phyloP scores from a whole-genome alignment of 2,797 vertebrate species.

The Alexandromys oeconomus region DNA sequence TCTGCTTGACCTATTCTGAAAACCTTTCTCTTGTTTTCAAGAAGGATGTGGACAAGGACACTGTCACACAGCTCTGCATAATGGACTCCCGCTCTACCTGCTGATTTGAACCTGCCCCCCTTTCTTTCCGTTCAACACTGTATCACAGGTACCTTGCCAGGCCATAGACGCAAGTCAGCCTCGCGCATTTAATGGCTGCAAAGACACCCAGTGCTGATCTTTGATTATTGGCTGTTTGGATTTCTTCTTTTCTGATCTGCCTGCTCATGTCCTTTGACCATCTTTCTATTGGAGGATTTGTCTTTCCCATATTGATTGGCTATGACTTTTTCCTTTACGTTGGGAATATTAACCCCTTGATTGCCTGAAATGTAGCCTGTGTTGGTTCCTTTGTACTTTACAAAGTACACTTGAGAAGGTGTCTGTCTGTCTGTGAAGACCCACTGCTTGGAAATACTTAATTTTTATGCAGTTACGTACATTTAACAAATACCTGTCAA shows the following conservation, averaged over 20 bases:
- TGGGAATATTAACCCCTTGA: slow-evolving; percentile 62
- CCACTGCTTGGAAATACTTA: neutral
- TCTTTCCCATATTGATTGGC: slow-evolving; percentile 65
- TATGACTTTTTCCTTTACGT: neutral
- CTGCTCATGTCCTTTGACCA: slow-evolving; percentile 44
- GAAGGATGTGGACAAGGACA: neutral
- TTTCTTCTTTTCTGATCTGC: slow-evolving; percentile 53
- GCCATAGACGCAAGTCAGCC: slow-evolving; percentile 57
- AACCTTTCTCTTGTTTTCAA: neutral
- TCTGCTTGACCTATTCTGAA: neutral
- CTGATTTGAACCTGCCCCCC: slow-evolving; percentile 36
- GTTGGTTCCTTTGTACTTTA: neutral
- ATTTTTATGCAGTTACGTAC: neutral
- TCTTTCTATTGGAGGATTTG: slow-evolving; percentile 46
- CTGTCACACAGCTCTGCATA: neutral
- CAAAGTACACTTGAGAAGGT: neutral
- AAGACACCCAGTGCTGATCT: slow-evolving; percentile 55
- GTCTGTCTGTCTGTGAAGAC: too few species aligned
- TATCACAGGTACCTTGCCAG: slow-evolving; percentile 42
- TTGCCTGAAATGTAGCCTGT: neutral
- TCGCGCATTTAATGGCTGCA: neutral
- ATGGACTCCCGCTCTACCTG: slow-evolving; percentile 59
- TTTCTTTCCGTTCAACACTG: slow-evolving; percentile 8
- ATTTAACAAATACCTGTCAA: slow-evolving; percentile 15
- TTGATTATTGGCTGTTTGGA: slow-evolving; percentile 64